Percentiles rank a stretch among this genome's conserved stretches.
Evolutionary conservation across 2,113 vertebrate species (phyloP).

Genomic region (Ailuropoda melanoleuca): DNA sequence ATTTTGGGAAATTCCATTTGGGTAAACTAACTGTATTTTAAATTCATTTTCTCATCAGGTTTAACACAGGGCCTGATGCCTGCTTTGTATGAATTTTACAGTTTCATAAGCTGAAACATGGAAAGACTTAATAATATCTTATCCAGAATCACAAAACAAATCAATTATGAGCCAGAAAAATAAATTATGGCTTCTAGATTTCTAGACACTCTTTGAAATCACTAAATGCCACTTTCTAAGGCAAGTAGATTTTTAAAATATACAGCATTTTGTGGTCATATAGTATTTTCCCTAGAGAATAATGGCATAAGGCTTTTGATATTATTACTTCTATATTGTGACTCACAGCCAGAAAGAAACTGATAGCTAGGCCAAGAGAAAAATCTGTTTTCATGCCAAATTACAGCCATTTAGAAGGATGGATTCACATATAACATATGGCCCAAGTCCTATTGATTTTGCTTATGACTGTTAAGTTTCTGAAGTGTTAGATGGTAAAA

Average conservation of each 20-base stretch:
- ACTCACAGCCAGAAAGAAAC: slow-evolving; percentile 5
- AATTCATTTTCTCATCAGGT: background rate
- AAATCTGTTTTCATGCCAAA: slow-evolving; percentile 29
- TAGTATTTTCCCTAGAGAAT: background rate
- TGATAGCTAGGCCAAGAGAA: background rate
- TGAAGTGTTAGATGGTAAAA: slow-evolving; percentile 47
- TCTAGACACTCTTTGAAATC: background rate
- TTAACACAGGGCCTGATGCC: background rate
- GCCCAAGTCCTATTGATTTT: slow-evolving; percentile 13
- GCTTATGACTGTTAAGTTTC: slow-evolving; percentile 30
- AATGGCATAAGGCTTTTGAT: slow-evolving; percentile 20
- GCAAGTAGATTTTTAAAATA: background rate
- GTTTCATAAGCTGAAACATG: background rate
- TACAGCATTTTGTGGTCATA: background rate
- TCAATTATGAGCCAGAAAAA: background rate
- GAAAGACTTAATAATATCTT: background rate
- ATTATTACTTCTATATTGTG: background rate
- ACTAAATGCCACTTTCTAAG: background rate
- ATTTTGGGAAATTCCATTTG: background rate
- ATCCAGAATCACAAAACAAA: background rate
- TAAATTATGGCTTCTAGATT: background rate
- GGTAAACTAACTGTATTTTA: background rate
- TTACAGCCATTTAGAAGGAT: slow-evolving; percentile 17
- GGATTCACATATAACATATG: slow-evolving; percentile 5
- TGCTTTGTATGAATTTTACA: background rate